phyloP scores from a whole-genome alignment of 92 coral and sea anemone genomes.

The Epizoanthus illoricatus region DNA sequence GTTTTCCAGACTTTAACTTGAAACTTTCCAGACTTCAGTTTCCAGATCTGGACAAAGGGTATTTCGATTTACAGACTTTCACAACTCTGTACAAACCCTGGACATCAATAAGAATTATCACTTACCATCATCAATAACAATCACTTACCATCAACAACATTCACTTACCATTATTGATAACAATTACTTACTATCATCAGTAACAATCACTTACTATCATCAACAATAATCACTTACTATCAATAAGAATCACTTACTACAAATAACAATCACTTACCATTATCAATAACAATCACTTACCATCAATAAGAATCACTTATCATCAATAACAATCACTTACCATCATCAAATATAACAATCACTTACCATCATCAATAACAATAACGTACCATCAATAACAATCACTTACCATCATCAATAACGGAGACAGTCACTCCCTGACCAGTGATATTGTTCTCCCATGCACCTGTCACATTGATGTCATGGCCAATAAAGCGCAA shows the following conservation, averaged over 20 bases:
- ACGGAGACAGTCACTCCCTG: slow-evolving; percentile 94
- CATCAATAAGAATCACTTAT: too few species aligned
- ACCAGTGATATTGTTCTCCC: slow-evolving; percentile 96
- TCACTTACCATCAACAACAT: not conserved
- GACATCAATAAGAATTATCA: too few species aligned
- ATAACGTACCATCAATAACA: not conserved
- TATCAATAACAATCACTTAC: not conserved
- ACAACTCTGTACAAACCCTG: too few species aligned
- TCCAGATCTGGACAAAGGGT: too few species aligned
- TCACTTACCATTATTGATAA: too few species aligned
- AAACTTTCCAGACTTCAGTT: too few species aligned
- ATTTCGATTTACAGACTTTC: too few species aligned
- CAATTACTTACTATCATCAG: too few species aligned
- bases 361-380: not conserved
- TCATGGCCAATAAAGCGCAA: slow-evolving; percentile 91
- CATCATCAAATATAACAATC: not conserved
- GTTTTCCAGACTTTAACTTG: too few species aligned
- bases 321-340: too few species aligned
- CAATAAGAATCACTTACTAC: too few species aligned
- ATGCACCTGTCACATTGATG: slow-evolving; percentile 93
- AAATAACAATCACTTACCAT: not conserved
- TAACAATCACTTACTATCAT: too few species aligned
- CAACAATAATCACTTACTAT: not conserved
- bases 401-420: slow-evolving; percentile 90
- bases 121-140: not conserved